Evolutionary conservation across 2,888 invertebrate genomes (phyloP).

Genomic region (Athalia circularis): DNA sequence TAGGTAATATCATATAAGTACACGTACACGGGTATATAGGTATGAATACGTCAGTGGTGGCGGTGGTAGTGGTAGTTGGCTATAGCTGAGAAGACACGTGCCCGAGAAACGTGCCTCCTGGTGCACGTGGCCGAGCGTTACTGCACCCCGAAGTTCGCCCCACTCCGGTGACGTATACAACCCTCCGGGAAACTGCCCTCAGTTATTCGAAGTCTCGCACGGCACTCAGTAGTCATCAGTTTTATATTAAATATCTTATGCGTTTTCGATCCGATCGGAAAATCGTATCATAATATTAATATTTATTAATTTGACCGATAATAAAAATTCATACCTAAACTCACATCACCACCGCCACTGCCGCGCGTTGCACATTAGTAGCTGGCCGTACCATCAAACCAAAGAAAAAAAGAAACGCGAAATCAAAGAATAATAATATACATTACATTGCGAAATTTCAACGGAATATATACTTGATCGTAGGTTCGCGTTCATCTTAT

Average conservation of each 20-base stretch:
- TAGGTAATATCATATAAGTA: too few species aligned
- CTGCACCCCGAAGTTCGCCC: conserved; percentile 58
- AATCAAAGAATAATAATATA: conserved; percentile 15
- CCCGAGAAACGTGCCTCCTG: conserved; percentile 69
- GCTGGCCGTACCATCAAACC: too few species aligned
- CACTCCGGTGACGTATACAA: conserved; percentile 56
- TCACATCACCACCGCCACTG: too few species aligned
- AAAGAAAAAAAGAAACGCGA: conserved; percentile 2
- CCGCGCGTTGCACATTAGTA: too few species aligned
- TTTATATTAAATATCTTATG: conserved; percentile 2
- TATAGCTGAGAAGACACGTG: conserved; percentile 62
- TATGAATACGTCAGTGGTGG: neutral
- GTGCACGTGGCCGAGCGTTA: conserved; percentile 67
- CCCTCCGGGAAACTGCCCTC: conserved; percentile 51
- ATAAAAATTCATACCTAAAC: too few species aligned
- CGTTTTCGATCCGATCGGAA: too few species aligned
- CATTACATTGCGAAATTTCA: neutral
- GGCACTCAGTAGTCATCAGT: conserved; percentile 33
- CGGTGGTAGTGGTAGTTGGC: conserved; percentile 11
- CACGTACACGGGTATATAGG: too few species aligned
- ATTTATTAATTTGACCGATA: too few species aligned
- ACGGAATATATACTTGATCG: conserved; percentile 1
- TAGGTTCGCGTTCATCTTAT: conserved; percentile 36
- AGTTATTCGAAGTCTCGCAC: conserved; percentile 45
- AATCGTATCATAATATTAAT: too few species aligned